Evolutionary conservation across 2,113 vertebrate species (phyloP).

Genomic region (Caloenas nicobarica): DNA sequence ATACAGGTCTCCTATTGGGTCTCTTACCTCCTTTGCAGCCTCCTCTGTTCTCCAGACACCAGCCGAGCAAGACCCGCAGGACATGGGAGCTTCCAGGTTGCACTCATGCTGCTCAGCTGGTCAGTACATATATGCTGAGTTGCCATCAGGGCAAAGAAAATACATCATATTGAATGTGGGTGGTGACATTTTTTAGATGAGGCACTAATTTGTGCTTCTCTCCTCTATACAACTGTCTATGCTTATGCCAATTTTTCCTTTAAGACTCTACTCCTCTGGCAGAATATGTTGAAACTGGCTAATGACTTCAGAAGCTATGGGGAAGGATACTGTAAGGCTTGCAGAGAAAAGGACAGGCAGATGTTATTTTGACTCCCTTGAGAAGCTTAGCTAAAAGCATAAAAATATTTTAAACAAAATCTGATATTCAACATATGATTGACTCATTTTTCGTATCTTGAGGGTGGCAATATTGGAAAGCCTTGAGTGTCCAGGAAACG

Average conservation of each 20-base stretch:
- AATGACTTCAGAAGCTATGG: not conserved
- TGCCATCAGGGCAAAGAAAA: not conserved
- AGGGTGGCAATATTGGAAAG: not conserved
- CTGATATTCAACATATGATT: not conserved
- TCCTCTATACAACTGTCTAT: not conserved
- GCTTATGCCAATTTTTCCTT: not conserved
- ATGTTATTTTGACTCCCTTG: not conserved
- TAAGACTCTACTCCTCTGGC: not conserved
- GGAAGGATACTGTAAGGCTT: not conserved
- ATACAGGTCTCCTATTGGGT: accelerated
- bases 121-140: not conserved
- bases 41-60: not conserved
- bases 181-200: not conserved
- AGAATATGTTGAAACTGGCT: not conserved
- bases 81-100: not conserved
- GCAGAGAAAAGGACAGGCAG: not conserved
- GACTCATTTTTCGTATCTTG: not conserved
- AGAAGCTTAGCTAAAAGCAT: not conserved
- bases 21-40: not conserved
- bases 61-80: not conserved
- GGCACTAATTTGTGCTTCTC: not conserved
- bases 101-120: not conserved
- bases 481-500: not conserved
- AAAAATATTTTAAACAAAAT: not conserved
- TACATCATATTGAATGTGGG: not conserved